Evolutionary conservation across 92 coral and sea anemone species (phyloP), one percentile per base, ranked within the genome.

Genomic region (Phenganax marumi): DNA sequence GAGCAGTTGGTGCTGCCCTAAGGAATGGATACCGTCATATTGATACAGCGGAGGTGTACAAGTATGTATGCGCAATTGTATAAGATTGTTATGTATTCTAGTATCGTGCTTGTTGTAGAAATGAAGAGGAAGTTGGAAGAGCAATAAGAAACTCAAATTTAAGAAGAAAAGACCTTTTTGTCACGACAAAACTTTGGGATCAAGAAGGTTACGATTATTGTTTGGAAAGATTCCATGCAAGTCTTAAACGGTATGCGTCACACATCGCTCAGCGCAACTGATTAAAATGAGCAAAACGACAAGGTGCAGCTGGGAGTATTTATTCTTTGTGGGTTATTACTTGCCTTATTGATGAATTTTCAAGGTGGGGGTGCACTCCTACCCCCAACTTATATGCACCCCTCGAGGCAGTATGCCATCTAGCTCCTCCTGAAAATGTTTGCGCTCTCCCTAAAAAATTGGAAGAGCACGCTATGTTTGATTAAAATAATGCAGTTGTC

Each of bases 41-140:
- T 10, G 94, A 91, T 76, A 91, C 91, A 3, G 94, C 94, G 7
- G 87, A 82, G 24, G 8, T 80, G 2, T 91, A 91, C 75, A 58
- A 39, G 94, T 91, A 76, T 81, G 50, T 50, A 50, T 53, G 58
- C 17, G 21, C 47, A 12, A 48, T 10, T 52, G 16, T 11, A 12
- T 0, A 13, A 13, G 19, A 10, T 46, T 62, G 12, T 43, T 16
- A 12, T 70, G 72, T 56, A 0, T 56, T 49, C 48, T 50, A 16
- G 39, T 33, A 33, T 33, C 43, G 43, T 33, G 2, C 43, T 84
- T 73, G 12, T 68, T 58, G 9, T 82, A 93, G 97, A 80, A 93
- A 93, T 85, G 97, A 93, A 74, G 69, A 78, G 77, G 92, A 92
- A 66, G 90, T 93, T 85, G 97, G 97, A 47, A 76, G 75, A 55